phyloP scores from a whole-genome alignment of 2,797 vertebrate species.

The Pipistrellus pipistrellus region DNA sequence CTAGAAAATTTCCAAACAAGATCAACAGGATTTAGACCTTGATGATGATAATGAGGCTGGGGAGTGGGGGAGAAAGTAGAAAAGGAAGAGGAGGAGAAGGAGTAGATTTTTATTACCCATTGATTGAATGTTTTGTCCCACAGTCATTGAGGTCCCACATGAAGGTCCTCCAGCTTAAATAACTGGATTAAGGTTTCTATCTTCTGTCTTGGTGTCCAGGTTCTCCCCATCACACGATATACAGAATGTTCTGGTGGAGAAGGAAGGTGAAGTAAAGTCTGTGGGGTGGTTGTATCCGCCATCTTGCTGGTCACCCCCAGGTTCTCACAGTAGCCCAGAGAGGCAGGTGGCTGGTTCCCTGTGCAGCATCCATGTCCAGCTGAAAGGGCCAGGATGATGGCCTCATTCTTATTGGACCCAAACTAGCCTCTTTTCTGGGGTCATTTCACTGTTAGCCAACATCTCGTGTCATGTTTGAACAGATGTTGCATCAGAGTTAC shows the following conservation, averaged over 20 bases:
- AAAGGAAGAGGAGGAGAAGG: not conserved
- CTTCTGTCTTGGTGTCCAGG: not conserved
- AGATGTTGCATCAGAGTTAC: not conserved
- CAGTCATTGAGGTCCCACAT: not conserved
- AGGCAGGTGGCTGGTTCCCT: not conserved
- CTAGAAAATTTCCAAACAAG: not conserved
- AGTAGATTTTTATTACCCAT: not conserved
- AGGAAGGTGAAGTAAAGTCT: not conserved
- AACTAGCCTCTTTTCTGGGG: not conserved
- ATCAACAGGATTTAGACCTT: not conserved
- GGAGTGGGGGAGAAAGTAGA: not conserved
- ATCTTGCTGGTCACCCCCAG: not conserved
- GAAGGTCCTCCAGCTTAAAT: not conserved
- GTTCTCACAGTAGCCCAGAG: not conserved
- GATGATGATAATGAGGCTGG: too few relatives aligned
- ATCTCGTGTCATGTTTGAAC: not conserved
- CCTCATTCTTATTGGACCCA: not conserved
- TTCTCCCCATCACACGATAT: fast-evolving
- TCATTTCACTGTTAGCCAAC: not conserved
- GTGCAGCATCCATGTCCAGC: not conserved
- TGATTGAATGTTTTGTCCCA: not conserved
- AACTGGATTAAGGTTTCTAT: not conserved
- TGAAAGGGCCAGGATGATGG: not conserved
- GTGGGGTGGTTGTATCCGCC: too few relatives aligned
- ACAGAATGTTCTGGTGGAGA: not conserved